These are phyloP conservation scores for Oxycera nigricornis DNA, from an alignment of 2,888 invertebrate genomes.

Conservation along the genomic window DNA sequence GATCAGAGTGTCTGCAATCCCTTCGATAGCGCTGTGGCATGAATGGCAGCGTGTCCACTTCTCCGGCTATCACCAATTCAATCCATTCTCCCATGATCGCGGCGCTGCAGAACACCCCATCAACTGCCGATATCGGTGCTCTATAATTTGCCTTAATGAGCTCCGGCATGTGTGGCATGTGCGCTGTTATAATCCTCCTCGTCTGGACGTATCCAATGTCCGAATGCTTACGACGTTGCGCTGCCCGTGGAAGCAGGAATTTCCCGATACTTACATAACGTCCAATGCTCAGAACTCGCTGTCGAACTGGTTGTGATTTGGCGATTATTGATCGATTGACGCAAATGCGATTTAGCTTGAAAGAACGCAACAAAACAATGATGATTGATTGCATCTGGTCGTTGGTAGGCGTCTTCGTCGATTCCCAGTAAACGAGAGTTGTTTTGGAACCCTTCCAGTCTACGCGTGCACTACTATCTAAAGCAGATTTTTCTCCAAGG, in stretches of 20 bases:
- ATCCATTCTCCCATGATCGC: neutral
- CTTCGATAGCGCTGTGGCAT: neutral
- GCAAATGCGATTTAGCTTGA: constrained; percentile 22
- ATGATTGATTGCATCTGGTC: constrained; percentile 23
- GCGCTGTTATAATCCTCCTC: neutral
- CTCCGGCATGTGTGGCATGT: neutral
- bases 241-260: neutral
- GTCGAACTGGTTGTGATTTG: constrained; percentile 9
- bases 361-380: neutral
- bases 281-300: neutral
- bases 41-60: neutral
- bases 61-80: constrained; percentile 1
- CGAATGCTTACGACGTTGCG: neutral
- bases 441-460: neutral
- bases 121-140: neutral
- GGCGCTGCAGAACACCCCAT: constrained; percentile 3
- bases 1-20: constrained; percentile 15
- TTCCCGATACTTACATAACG: constrained; percentile 13
- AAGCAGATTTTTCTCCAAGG: neutral
- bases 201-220: neutral
- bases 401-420: constrained; percentile 9
- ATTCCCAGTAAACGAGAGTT: neutral
- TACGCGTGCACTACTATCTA: neutral
- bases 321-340: constrained; percentile 17
- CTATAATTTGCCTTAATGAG: constrained; percentile 3